Conservation (phyloP, 2,797 vertebrate species). For the Octomys mimax region DNA sequence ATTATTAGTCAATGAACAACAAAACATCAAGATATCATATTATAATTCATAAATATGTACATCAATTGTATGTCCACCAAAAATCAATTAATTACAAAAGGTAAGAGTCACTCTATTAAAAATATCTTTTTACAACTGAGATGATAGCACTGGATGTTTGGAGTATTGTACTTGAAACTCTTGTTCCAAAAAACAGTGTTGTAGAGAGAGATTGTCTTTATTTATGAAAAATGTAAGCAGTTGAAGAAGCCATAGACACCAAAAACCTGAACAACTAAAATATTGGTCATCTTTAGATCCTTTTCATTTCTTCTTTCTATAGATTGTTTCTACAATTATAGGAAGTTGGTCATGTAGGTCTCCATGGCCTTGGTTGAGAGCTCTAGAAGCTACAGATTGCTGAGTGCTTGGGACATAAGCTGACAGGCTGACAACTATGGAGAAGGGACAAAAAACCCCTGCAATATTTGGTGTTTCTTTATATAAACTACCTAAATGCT, state of each 20-base stretch:
- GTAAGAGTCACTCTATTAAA: background rate
- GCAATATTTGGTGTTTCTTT: slow-evolving; percentile 59
- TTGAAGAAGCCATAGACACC: background rate
- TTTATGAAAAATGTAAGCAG: background rate
- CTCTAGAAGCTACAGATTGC: slow-evolving; percentile 63
- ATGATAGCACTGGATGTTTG: background rate
- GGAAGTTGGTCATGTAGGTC: background rate
- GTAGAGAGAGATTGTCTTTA: background rate
- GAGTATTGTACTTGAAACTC: background rate
- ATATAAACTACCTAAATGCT: slow-evolving; percentile 19
- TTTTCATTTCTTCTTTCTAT: background rate
- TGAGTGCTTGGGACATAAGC: slow-evolving; percentile 36
- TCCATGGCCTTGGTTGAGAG: background rate
- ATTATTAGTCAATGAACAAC: background rate
- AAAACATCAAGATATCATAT: background rate
- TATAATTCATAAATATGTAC: background rate
- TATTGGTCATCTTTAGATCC: background rate
- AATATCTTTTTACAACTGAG: background rate
- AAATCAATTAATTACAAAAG: background rate
- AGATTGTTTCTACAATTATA: slow-evolving; percentile 51
- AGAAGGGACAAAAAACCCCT: slow-evolving; percentile 49
- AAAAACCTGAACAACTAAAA: background rate
- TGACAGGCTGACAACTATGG: slow-evolving; percentile 64
- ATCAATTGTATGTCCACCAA: background rate
- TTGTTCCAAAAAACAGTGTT: background rate